Conservation (phyloP, 2,797 vertebrate species). For the Gymnoscopelus braueri region DNA sequence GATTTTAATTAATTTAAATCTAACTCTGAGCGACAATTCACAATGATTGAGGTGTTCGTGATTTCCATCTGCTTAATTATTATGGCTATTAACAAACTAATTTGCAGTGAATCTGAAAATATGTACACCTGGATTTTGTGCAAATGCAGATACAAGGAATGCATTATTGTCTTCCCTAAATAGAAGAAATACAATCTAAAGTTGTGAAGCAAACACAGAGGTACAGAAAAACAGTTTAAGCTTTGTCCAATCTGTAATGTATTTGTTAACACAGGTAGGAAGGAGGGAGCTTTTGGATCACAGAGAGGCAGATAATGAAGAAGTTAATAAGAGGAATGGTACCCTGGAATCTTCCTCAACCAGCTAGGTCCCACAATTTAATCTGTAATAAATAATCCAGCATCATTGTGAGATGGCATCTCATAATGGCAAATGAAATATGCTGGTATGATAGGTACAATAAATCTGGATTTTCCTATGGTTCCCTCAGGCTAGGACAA, state of each 20-base stretch:
- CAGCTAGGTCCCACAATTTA: conserved; percentile 98
- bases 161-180: conserved; percentile 26
- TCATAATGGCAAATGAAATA: conserved; percentile 99
- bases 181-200: conserved; percentile 59
- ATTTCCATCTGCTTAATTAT: conserved; percentile 3
- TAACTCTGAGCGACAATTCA: background rate
- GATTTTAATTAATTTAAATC: conserved; percentile 3
- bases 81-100: conserved; percentile 8
- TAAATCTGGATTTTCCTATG: conserved; percentile 99
- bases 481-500: conserved; percentile 99
- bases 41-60: conserved; percentile 5
- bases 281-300: conserved; percentile 81
- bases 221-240: conserved; percentile 63
- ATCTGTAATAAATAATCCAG: conserved; percentile 99
- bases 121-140: no score
- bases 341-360: conserved; percentile 97
- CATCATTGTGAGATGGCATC: conserved; percentile 99
- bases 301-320: conserved; percentile 95
- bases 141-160: conserved; percentile 45
- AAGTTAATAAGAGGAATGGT: conserved; percentile 99
- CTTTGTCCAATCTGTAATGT: conserved; percentile 70
- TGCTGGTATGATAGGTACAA: conserved; percentile 99
- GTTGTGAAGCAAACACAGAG: conserved; percentile 59
- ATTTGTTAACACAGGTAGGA: conserved; percentile 73
- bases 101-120: background rate